Base-by-base conservation (phyloP, 2,113 vertebrate species). In the Raja brachyura region DNA sequence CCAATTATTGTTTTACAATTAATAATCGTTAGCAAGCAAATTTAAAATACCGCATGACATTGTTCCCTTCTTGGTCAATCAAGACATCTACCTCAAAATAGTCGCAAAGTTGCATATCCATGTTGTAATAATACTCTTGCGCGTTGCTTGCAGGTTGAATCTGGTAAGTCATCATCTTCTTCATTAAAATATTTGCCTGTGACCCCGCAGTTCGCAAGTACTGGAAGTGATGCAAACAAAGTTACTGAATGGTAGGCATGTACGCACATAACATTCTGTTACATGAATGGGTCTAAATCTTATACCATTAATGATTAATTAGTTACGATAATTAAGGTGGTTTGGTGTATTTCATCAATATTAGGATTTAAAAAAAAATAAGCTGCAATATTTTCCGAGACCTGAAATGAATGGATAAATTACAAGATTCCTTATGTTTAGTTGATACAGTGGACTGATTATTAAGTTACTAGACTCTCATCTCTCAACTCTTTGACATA, bases 91-190 rank as follows among this genome's bases (percentile, higher is more conserved):
- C 90, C 90, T 74, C 66, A 74, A 70, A 92, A 28, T 48, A 92
- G 18, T 73, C 63, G 5, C 66, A 33, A 14, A 92, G 22, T 10
- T 70, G 90, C 39, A 4, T 8, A 54, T 92, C 90, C 4, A 92
- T 92, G 68, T 92, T 92, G 68, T 73, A 73, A 16, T 92, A 92
- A 74, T 54, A 73, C 31, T 74, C 33, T 28, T 28, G 31, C 14
- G 90, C 90, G 13, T 73, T 25, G 39, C 59, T 92, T 54, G 90
- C 90, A 92, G 39, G 68, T 70, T 48, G 90, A 54, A 92, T 92
- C 90, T 73, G 33, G 63, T 13, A 92, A 54, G 33, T 92, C 39
- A 39, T 13, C 90, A 92, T 13, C 20, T 92, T 92, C 31, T 73
- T 54, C 68, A 74, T 48, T 73, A 92, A 48, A 25, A 8, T 54